phyloP scores from a whole-genome alignment of 2,888 invertebrate genomes.

The Deilephila porcellus region DNA sequence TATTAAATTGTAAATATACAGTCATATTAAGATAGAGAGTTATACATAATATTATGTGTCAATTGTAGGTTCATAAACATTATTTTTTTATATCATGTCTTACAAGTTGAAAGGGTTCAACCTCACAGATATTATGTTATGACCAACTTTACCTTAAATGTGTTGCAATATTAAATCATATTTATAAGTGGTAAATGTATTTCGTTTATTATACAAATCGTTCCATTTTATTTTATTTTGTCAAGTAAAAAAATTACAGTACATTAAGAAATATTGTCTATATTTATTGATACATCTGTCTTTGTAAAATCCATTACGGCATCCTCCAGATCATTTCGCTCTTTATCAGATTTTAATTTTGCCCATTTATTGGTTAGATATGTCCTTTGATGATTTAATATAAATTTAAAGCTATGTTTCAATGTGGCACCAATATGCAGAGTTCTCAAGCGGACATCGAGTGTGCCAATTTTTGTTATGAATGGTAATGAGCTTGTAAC shows the following conservation, averaged over 20 bases:
- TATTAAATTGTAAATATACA: too few relatives aligned
- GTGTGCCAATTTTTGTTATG: slow-evolving; percentile 87
- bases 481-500: slow-evolving; percentile 88
- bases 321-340: slow-evolving; percentile 83
- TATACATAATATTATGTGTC: too few relatives aligned
- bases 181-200: too few relatives aligned
- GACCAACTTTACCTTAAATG: too few relatives aligned
- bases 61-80: too few relatives aligned
- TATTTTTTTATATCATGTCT: too few relatives aligned
- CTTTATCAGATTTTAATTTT: slow-evolving; percentile 85
- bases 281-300: slow-evolving; percentile 75
- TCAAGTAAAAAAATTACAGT: slow-evolving; percentile 22
- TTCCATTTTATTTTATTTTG: not conserved
- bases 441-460: slow-evolving; percentile 86
- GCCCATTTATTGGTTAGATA: slow-evolving; percentile 87
- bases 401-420: slow-evolving; percentile 90
- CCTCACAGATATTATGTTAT: too few relatives aligned
- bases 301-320: slow-evolving; percentile 78
- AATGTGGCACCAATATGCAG: slow-evolving; percentile 91
- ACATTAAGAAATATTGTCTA: slow-evolving; percentile 66
- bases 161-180: too few relatives aligned
- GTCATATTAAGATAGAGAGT: too few relatives aligned
- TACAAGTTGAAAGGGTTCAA: too few relatives aligned
- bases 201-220: too few relatives aligned
- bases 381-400: slow-evolving; percentile 87